Conservation (phyloP, 2,888 invertebrate species). For the Hydropsyche betteni region DNA sequence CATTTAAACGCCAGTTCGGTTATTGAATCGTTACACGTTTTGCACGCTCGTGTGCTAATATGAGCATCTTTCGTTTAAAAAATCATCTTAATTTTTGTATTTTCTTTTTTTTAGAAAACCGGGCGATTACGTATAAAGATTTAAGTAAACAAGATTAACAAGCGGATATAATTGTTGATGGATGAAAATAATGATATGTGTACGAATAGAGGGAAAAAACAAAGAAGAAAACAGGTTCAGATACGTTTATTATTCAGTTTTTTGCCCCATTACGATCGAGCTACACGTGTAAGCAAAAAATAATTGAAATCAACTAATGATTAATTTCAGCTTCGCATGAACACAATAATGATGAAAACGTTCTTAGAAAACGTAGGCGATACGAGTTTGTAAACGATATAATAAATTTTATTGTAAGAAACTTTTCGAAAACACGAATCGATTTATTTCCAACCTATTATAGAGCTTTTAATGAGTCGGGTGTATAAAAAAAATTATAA, state of each 20-base stretch:
- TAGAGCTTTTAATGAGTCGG: too few relatives aligned
- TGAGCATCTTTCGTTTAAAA: not conserved
- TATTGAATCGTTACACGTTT: slow-evolving; percentile 2
- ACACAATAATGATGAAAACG: slow-evolving; percentile 16
- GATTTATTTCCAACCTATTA: too few relatives aligned
- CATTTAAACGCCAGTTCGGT: not conserved
- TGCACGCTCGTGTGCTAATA: slow-evolving; percentile 14
- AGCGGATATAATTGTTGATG: slow-evolving; percentile 29
- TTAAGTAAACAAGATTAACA: slow-evolving; percentile 28
- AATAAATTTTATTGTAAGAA: slow-evolving; percentile 3
- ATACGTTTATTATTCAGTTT: slow-evolving; percentile 8
- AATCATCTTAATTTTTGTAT: not conserved
- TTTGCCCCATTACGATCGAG: slow-evolving; percentile 12
- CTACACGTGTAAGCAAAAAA: slow-evolving; percentile 28
- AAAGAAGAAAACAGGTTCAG: slow-evolving; percentile 16
- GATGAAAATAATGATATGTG: slow-evolving; percentile 4
- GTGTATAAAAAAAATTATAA: too few relatives aligned
- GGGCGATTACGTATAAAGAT: slow-evolving; percentile 9
- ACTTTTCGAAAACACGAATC: slow-evolving; percentile 19
- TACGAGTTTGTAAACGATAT: not conserved
- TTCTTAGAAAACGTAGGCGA: not conserved
- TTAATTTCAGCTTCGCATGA: slow-evolving; percentile 18
- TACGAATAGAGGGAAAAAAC: not conserved
- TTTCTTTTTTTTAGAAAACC: not conserved
- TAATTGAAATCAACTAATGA: slow-evolving; percentile 29